A percentile compares a stretch with the other conserved stretches of the same genome.
These are phyloP conservation scores for Andricus grossulariae DNA, from an alignment of 1,140 invertebrate genomes.

Conservation along the genomic window DNA sequence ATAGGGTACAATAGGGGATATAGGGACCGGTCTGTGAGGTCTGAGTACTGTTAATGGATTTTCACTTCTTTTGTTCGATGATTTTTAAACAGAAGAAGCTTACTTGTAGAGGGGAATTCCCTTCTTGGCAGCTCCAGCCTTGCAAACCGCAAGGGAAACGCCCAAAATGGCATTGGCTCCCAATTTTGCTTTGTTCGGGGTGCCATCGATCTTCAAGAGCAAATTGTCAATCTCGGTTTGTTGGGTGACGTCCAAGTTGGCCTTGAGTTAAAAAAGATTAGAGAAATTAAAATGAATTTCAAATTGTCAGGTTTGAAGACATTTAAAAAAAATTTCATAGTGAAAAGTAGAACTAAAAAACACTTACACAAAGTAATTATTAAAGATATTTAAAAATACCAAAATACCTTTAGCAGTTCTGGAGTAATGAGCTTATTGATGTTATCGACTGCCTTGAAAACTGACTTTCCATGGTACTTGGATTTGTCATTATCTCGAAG, in stretches of 20 bases:
- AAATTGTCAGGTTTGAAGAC: background rate
- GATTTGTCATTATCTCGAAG: slow-evolving; percentile 93
- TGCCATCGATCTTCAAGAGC: slow-evolving; percentile 95
- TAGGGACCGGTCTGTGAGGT: no score
- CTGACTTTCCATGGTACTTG: slow-evolving; percentile 96
- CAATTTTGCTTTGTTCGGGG: slow-evolving; percentile 96
- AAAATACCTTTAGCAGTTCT: slow-evolving; percentile 85
- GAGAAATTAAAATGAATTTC: slow-evolving; percentile 9
- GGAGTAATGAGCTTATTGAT: slow-evolving; percentile 92
- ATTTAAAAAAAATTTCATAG: slow-evolving; percentile 13
- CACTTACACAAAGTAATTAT: slow-evolving; percentile 17
- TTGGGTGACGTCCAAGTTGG: slow-evolving; percentile 89
- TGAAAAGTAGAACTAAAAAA: slow-evolving; percentile 18
- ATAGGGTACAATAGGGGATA: no score
- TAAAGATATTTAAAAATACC: slow-evolving; percentile 3
- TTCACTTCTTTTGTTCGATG: no score
- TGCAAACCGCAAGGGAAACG: slow-evolving; percentile 96
- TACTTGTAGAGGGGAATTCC: slow-evolving; percentile 89
- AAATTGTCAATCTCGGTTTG: slow-evolving; percentile 96
- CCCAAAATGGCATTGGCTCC: slow-evolving; percentile 99
- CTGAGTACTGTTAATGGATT: no score
- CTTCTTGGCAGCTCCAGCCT: slow-evolving; percentile 97
- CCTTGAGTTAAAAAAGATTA: slow-evolving; percentile 60
- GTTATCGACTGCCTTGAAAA: slow-evolving; percentile 94
- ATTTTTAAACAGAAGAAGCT: slow-evolving; percentile 26